Conservation (phyloP, 2,888 invertebrate species). For the Argyra leucocephala region DNA sequence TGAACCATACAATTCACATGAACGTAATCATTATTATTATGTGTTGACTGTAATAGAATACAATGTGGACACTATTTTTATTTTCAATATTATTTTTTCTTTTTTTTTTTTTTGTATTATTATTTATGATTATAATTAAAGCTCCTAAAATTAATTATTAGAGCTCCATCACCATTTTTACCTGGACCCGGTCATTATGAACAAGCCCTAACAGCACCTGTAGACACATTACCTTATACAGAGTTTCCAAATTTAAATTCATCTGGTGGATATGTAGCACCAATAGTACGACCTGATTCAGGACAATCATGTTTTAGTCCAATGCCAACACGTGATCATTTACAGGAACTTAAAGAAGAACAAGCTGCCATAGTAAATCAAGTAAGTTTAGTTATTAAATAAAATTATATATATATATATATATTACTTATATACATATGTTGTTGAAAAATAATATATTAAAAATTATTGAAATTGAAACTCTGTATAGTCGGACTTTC, state of each 20-base stretch:
- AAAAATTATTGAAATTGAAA: too few species aligned
- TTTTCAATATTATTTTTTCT: constrained; percentile 4
- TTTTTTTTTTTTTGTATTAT: background rate
- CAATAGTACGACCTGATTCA: constrained; percentile 28
- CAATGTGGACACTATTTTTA: background rate
- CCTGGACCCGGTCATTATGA: constrained; percentile 46
- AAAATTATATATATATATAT: background rate
- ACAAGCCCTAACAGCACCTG: constrained; percentile 37
- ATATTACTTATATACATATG: too few species aligned
- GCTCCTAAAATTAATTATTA: constrained; percentile 18
- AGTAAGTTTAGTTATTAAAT: constrained; percentile 29
- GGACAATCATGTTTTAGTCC: constrained; percentile 36
- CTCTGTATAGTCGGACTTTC: too few species aligned
- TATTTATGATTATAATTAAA: background rate
- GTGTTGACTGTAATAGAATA: constrained; percentile 4
- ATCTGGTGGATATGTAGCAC: constrained; percentile 41
- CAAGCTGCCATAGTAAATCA: constrained; percentile 41
- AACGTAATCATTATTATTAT: too few species aligned
- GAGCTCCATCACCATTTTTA: constrained; percentile 49
- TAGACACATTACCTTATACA: constrained; percentile 46
- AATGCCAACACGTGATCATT: constrained; percentile 43
- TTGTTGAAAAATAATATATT: too few species aligned
- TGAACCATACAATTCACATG: background rate
- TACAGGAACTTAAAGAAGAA: constrained; percentile 42
- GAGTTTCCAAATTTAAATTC: constrained; percentile 46